phyloP scores from a whole-genome alignment of 2,888 invertebrate species.

The Eristalinus sepulchralis region DNA sequence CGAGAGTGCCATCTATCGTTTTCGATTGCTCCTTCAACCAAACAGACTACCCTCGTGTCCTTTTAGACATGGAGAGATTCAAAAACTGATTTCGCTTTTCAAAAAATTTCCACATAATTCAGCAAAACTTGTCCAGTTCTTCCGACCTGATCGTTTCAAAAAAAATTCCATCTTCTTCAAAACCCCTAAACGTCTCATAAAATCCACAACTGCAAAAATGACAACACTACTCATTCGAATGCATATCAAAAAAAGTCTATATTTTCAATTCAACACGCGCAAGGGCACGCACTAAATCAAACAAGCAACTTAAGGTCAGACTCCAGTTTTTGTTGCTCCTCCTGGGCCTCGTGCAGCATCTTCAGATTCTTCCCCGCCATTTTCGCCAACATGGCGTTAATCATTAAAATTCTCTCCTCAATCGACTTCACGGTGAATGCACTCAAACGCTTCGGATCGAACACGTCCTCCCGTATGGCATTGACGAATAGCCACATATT shows the following conservation, averaged over 20 bases:
- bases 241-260: neutral
- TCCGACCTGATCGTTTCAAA: too few relatives aligned
- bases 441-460: conserved; percentile 75
- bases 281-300: neutral
- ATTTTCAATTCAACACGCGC: neutral
- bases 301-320: conserved; percentile 70
- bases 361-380: conserved; percentile 74
- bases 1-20: too few relatives aligned
- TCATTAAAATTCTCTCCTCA: conserved; percentile 76
- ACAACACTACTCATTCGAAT: neutral
- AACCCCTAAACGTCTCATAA: neutral
- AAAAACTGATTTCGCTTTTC: too few relatives aligned
- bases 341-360: conserved; percentile 73
- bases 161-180: too few relatives aligned
- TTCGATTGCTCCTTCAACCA: too few relatives aligned
- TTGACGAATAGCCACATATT: conserved; percentile 77
- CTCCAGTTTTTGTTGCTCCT: conserved; percentile 74
- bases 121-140: too few relatives aligned
- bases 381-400: conserved; percentile 76
- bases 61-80: too few relatives aligned
- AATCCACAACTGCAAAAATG: too few relatives aligned
- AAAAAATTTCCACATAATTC: too few relatives aligned
- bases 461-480: conserved; percentile 76
- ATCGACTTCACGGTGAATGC: conserved; percentile 75
- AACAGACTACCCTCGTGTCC: too few relatives aligned